Conservation (phyloP, 2,888 invertebrate species). For the Caenorhabditis sp. region DNA sequence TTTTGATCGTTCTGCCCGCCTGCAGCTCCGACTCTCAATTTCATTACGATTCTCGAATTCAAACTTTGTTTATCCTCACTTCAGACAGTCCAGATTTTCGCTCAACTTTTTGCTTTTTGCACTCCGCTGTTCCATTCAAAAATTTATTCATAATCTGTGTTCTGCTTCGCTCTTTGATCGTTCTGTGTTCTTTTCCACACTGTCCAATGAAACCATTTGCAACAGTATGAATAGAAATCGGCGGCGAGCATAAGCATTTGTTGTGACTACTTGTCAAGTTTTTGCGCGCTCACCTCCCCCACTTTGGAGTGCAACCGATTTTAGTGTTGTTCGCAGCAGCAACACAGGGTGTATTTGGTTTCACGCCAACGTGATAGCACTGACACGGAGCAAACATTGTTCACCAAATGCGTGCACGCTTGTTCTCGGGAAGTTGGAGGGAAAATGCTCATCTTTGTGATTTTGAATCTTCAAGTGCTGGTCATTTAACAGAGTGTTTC, state of each 20-base stretch:
- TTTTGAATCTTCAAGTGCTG: slow-evolving; percentile 42
- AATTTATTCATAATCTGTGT: slow-evolving; percentile 35
- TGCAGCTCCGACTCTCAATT: slow-evolving; percentile 41
- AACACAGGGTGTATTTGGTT: slow-evolving; percentile 54
- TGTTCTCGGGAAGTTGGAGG: slow-evolving; percentile 28
- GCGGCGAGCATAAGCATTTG: slow-evolving; percentile 22
- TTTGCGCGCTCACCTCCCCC: slow-evolving; percentile 30
- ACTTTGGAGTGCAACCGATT: slow-evolving; percentile 47
- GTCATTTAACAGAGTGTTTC: background rate
- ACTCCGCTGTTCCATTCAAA: slow-evolving; percentile 2
- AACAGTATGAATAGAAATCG: slow-evolving; percentile 51
- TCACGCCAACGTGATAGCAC: slow-evolving; percentile 65
- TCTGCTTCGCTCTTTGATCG: slow-evolving; percentile 48
- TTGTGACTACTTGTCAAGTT: slow-evolving; percentile 51
- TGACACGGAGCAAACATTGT: slow-evolving; percentile 52
- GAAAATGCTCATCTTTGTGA: slow-evolving; percentile 46
- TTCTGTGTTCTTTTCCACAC: background rate
- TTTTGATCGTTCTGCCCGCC: slow-evolving; percentile 34
- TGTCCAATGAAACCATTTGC: slow-evolving; percentile 40
- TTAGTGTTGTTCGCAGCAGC: slow-evolving; percentile 43
- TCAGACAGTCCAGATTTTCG: slow-evolving; percentile 29
- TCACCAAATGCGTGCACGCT: slow-evolving; percentile 53
- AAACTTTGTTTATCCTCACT: slow-evolving; percentile 44
- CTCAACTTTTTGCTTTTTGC: slow-evolving; percentile 32
- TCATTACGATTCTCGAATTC: slow-evolving; percentile 33